phyloP scores from a whole-genome alignment of 2,797 vertebrate species.

The Enteromius mattozi region DNA sequence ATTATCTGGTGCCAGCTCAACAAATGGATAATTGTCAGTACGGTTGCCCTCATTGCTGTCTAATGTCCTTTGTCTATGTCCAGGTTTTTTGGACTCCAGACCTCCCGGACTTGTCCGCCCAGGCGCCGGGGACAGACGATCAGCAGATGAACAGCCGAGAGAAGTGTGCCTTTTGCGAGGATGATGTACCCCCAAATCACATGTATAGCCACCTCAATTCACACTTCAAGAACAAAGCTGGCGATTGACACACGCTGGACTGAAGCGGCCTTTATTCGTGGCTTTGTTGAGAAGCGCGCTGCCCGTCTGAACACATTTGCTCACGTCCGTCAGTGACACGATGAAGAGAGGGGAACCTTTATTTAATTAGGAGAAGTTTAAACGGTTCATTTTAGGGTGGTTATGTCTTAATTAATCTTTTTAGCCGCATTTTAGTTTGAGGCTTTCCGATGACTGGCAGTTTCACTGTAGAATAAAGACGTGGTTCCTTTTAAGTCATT shows the following conservation, averaged over 20 bases:
- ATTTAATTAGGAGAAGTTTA: conserved; percentile 79
- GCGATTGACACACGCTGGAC: conserved; percentile 74
- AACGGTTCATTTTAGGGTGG: conserved; percentile 72
- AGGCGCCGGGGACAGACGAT: conserved; percentile 70
- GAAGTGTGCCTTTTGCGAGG: conserved; percentile 93
- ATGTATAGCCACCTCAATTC: conserved; percentile 96
- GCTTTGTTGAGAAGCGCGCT: conserved; percentile 55
- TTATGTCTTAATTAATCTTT: conserved; percentile 47
- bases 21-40: conserved; percentile 71
- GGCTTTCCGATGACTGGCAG: conserved; percentile 60
- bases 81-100: conserved; percentile 91
- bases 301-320: conserved; percentile 37
- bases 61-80: conserved; percentile 44
- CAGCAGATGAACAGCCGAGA: conserved; percentile 75
- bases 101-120: conserved; percentile 76
- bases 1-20: conserved; percentile 61
- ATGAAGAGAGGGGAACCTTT: conserved; percentile 61
- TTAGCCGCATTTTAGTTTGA: conserved; percentile 60
- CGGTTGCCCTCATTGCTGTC: conserved; percentile 76
- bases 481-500: conserved; percentile 65
- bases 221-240: conserved; percentile 88
- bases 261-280: conserved; percentile 64
- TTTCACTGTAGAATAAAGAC: conserved; percentile 75
- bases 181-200: conserved; percentile 87
- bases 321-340: conserved; percentile 42